Percentiles rank a stretch among this genome's conserved stretches.
These are phyloP conservation scores for Pilophorus perplexus DNA, from an alignment of 2,888 invertebrate genomes.

Conservation along the genomic window DNA sequence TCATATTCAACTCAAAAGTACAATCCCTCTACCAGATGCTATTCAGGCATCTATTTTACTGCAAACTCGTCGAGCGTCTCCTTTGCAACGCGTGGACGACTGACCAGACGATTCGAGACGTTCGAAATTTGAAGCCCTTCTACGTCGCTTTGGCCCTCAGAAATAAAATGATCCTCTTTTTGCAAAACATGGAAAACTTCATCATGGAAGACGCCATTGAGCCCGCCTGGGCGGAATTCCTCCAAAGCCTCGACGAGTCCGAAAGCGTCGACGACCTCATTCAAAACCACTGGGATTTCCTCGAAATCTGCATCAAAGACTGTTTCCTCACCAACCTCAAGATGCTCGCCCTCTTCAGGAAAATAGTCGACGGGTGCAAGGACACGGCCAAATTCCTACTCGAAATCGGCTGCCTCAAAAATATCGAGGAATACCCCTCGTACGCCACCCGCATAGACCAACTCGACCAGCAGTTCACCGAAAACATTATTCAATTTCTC, in stretches of 20 bases:
- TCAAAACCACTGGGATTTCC: conserved; percentile 35
- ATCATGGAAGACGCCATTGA: conserved; percentile 98
- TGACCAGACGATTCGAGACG: conserved; percentile 15
- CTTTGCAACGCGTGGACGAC: conserved; percentile 29
- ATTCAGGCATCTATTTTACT: conserved; percentile 84
- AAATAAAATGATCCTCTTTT: conserved; percentile 93
- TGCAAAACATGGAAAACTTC: conserved; percentile 95
- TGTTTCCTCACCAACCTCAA: conserved; percentile 19
- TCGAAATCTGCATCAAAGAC: conserved; percentile 27
- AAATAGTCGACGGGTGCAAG: conserved; percentile 25
- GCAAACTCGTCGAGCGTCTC: conserved; percentile 81
- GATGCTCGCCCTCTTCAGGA: conserved; percentile 25
- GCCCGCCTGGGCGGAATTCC: conserved; percentile 89
- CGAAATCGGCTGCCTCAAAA: conserved; percentile 11
- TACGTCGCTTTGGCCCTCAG: conserved; percentile 62
- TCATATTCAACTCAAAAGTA: conserved; percentile 86
- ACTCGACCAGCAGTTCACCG: conserved; percentile 17
- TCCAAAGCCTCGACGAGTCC: conserved; percentile 54
- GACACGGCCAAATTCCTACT: conserved; percentile 19
- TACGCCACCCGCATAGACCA: not conserved
- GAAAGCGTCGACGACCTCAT: conserved; percentile 36
- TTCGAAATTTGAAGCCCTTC: conserved; percentile 8
- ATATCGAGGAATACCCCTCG: conserved; percentile 25
- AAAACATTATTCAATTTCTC: conserved; percentile 9
- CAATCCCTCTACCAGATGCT: conserved; percentile 95